Percentiles rank a stretch among this genome's conserved stretches.
Evolutionary conservation across 2,797 vertebrate genomes (phyloP).

Genomic region (Sorex maritimensis): DNA sequence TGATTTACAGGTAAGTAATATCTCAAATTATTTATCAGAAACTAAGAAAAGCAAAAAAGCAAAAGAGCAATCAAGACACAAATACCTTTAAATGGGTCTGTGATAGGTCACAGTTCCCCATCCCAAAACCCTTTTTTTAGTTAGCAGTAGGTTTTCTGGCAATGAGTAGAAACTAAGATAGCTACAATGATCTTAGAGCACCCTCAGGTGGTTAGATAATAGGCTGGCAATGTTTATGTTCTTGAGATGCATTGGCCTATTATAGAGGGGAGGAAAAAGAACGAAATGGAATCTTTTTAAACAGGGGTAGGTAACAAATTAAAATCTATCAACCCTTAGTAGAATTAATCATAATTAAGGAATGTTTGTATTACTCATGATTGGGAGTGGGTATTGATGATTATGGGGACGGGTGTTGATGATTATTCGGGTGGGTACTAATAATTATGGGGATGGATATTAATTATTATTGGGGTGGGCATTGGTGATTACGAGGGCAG

Average conservation of each 20-base stretch:
- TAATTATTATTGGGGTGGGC: no score
- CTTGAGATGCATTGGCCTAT: constrained; percentile 32
- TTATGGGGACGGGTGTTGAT: no score
- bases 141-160: constrained; percentile 43
- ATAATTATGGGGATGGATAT: no score
- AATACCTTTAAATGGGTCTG: constrained; percentile 37
- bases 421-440: no score
- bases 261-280: constrained; percentile 28
- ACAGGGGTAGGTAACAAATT: constrained; percentile 45
- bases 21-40: constrained; percentile 42
- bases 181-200: constrained; percentile 79
- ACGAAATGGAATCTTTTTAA: constrained; percentile 47
- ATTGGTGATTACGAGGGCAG: no score
- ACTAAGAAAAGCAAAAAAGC: constrained; percentile 24
- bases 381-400: no score
- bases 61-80: constrained; percentile 13
- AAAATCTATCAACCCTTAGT: not conserved
- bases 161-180: constrained; percentile 20
- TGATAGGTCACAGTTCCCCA: not conserved
- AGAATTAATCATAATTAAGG: no score
- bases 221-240: constrained; percentile 52
- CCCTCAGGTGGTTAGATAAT: constrained; percentile 83
- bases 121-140: constrained; percentile 1
- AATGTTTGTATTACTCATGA: no score
- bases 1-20: constrained; percentile 69